Percentiles rank a stretch among this genome's conserved stretches.
Evolutionary conservation across 2,888 invertebrate genomes (phyloP).

Genomic region (Melanostoma scalare): DNA sequence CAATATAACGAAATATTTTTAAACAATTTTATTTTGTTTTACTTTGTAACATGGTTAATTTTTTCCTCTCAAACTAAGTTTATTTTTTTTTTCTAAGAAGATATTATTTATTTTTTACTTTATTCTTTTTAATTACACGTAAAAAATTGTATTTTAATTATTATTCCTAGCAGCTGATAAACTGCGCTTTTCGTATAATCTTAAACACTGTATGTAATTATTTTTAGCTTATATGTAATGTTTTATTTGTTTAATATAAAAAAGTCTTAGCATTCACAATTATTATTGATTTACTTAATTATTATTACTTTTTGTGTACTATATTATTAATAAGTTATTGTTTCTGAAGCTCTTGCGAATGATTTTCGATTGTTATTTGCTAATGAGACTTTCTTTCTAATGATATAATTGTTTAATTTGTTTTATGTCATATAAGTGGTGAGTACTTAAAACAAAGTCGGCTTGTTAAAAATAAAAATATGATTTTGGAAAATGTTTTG

Average conservation of each 20-base stretch:
- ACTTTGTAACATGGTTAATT: conserved; percentile 62
- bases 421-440: not conserved
- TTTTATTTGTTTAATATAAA: conserved; percentile 41
- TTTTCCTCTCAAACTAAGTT: not conserved
- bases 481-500: too few relatives aligned
- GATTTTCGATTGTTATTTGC: conserved; percentile 33
- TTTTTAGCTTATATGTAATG: conserved; percentile 33
- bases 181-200: conserved; percentile 49
- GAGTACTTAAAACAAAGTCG: too few relatives aligned
- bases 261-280: conserved; percentile 67
- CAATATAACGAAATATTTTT: conserved; percentile 39
- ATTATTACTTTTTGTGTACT: conserved; percentile 41
- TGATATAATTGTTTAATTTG: conserved; percentile 29
- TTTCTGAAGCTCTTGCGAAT: conserved; percentile 63
- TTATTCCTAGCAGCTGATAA: conserved; percentile 62
- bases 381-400: conserved; percentile 23
- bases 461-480: too few relatives aligned
- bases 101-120: conserved; percentile 20
- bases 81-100: conserved; percentile 24
- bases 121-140: conserved; percentile 61
- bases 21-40: conserved; percentile 71
- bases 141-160: conserved; percentile 63
- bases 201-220: conserved; percentile 40
- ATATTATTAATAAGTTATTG: conserved; percentile 51
- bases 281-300: conserved; percentile 45